Conservation (phyloP, 2,113 vertebrate species). For the Colaptes auratus region DNA sequence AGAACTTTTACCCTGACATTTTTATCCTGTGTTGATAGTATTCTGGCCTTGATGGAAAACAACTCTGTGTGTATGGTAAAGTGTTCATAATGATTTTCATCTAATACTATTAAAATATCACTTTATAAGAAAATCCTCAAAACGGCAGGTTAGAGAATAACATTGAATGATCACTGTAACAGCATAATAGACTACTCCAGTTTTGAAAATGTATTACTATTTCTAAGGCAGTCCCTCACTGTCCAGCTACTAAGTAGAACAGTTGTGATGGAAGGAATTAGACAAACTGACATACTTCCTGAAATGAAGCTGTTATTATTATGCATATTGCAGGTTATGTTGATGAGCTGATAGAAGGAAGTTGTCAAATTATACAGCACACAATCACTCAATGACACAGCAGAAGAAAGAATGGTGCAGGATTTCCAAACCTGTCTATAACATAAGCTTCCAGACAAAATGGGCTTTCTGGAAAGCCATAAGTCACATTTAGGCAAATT, state of each 20-base stretch:
- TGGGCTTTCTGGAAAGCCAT: background rate
- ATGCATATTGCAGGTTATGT: conserved; percentile 58
- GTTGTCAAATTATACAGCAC: conserved; percentile 54
- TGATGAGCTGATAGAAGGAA: conserved; percentile 60
- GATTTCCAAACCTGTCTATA: conserved; percentile 17
- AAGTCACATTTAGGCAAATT: conserved; percentile 55
- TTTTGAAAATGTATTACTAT: conserved; percentile 31
- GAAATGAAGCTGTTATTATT: conserved; percentile 51
- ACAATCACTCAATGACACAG: conserved; percentile 56
- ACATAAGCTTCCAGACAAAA: conserved; percentile 31
- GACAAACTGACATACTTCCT: conserved; percentile 34
- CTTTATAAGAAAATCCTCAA: background rate
- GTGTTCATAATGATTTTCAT: background rate
- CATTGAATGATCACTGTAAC: background rate
- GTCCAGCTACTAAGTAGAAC: conserved; percentile 33
- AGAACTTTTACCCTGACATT: background rate
- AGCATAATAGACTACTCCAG: background rate
- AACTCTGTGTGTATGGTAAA: background rate
- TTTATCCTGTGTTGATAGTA: background rate
- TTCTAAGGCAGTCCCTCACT: background rate
- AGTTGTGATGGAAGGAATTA: conserved; percentile 29
- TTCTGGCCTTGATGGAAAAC: background rate
- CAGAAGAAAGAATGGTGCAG: background rate
- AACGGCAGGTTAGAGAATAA: background rate
- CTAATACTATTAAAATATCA: background rate